Evolutionary conservation across 1,140 invertebrate species (phyloP), one percentile per base, ranked within the genome.

Genomic region (Ctenoplectra terminalis): DNA sequence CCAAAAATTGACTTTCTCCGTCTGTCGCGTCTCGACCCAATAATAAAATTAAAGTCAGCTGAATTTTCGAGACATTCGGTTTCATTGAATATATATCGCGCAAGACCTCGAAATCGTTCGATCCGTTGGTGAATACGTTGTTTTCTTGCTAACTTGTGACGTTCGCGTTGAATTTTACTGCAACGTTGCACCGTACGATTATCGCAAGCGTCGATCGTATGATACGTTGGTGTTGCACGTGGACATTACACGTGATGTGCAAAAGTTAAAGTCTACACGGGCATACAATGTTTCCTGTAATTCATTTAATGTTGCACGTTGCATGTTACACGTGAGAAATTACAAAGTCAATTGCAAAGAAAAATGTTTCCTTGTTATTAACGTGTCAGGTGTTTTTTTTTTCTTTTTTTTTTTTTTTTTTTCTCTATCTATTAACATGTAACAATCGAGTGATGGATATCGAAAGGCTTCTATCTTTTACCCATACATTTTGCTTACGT

Each of bases 131-230:
- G 1, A 20, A 17, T 13, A 48, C n/a, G 40, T 48, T 26, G 2
- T 6, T 26, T 17, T 8, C 11, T 66, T 7, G 43, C n/a, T 20
- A 66, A 66, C 40, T n/a, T 26, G 40, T 48, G n/a, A 66, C 63
- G n/a, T 6, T n/a, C 11, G 6, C 63, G 40, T 15, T 66, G 40
- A 29, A 26, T 66, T 66, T 46, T 34, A 34, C 31, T 34, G 31
- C 31, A 34, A 52, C 20, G 20, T 60, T 20, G 31, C 31, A 34
- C 31, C 13, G 11, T n/a, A 29, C n/a, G 58, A 66, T 66, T 46
- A 66, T 66, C 61, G 23, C 43, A 43, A 64, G 37, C 61, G 37
- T 64, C 40, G 43, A 66, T 46, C 63, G n/a, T 48, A 46, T 7
- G 6, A 58, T 23, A 26, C 13, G 4, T 56, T 29, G 8, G 29